These are phyloP conservation scores for Gryllus longicercus DNA, from an alignment of 2,888 invertebrate genomes.

Conservation along the genomic window DNA sequence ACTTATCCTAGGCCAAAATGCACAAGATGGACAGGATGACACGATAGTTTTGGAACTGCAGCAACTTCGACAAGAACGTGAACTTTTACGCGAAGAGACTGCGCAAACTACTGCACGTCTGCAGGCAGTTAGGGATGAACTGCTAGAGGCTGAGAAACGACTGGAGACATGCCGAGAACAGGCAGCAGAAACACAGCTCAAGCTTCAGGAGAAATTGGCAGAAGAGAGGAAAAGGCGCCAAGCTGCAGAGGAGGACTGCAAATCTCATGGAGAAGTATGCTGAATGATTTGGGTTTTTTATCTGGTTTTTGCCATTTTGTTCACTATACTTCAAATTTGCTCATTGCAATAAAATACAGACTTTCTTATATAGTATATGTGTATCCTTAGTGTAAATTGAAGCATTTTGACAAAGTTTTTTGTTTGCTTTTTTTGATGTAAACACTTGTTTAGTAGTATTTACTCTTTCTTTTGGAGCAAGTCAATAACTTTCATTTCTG, in stretches of 20 bases:
- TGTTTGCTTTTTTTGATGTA: too few relatives aligned
- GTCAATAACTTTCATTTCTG: too few relatives aligned
- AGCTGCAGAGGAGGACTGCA: constrained; percentile 49
- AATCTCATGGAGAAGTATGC: constrained; percentile 48
- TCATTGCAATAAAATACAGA: too few relatives aligned
- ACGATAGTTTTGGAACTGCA: constrained; percentile 33
- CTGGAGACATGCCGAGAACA: constrained; percentile 49
- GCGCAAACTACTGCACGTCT: constrained; percentile 50
- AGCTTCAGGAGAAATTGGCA: constrained; percentile 51
- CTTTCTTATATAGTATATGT: too few relatives aligned
- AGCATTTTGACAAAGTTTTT: too few relatives aligned
- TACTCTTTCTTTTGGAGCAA: too few relatives aligned
- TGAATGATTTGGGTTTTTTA: background rate
- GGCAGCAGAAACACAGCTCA: constrained; percentile 47
- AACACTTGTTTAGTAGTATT: too few relatives aligned
- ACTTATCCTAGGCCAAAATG: too few relatives aligned
- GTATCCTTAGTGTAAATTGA: too few relatives aligned
- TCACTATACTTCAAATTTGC: too few relatives aligned
- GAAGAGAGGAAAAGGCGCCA: constrained; percentile 47
- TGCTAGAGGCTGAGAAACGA: constrained; percentile 50
- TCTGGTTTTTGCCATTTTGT: too few relatives aligned
- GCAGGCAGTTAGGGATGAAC: constrained; percentile 50
- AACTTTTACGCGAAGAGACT: constrained; percentile 57
- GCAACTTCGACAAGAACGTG: constrained; percentile 52
- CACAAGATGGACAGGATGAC: constrained; percentile 23